phyloP scores from a whole-genome alignment of 2,797 vertebrate genomes.

The Lepus oiostolus region DNA sequence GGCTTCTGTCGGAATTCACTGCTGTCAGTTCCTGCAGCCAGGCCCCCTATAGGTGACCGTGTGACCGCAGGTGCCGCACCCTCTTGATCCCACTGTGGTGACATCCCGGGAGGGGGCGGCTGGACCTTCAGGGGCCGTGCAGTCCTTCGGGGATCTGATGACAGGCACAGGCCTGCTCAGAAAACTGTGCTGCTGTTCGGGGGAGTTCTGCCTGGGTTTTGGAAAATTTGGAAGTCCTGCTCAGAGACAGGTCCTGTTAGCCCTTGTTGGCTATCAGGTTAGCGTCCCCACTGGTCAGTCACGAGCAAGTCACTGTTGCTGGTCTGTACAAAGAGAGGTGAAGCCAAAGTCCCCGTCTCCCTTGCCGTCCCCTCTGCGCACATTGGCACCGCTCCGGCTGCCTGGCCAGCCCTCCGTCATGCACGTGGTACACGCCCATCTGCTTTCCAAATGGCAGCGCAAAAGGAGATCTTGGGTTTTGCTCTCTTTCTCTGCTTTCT shows the following conservation, averaged over 20 bases:
- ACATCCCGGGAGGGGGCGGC: neutral
- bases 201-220: too few relatives aligned
- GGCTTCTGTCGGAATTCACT: neutral
- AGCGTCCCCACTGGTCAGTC: neutral
- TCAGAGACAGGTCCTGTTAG: neutral
- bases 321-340: neutral
- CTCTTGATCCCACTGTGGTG: neutral
- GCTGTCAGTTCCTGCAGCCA: neutral
- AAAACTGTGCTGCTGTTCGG: too few relatives aligned
- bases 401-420: too few relatives aligned
- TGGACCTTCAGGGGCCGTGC: neutral
- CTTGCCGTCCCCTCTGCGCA: neutral
- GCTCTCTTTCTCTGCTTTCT: conserved; percentile 26
- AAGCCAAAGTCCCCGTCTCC: neutral
- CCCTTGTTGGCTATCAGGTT: neutral
- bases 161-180: neutral
- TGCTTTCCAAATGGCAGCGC: neutral
- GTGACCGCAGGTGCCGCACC: neutral
- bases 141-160: neutral
- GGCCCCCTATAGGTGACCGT: neutral
- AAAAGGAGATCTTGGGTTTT: conserved; percentile 19
- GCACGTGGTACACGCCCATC: neutral
- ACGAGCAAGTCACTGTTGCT: conserved; percentile 36
- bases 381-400: neutral
- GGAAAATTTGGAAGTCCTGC: neutral